These are phyloP conservation scores for Engystomops pustulosus DNA, from an alignment of 2,113 vertebrate genomes.

Conservation along the genomic window DNA sequence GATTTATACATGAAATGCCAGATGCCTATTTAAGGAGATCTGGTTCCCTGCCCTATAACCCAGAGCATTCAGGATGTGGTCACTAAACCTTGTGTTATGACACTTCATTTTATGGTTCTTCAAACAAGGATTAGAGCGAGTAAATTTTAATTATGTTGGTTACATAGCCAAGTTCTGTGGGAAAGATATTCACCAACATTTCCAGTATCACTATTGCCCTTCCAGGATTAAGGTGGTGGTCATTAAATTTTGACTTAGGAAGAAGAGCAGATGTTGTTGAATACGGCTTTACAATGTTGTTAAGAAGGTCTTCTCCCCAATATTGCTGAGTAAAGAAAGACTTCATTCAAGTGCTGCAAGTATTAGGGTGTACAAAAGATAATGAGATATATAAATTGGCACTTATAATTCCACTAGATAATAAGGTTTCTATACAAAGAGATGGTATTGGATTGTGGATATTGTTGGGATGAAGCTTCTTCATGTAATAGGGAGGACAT, in stretches of 20 bases:
- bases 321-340: conserved; percentile 6
- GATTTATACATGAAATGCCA: conserved; percentile 36
- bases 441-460: not conserved
- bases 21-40: conserved; percentile 33
- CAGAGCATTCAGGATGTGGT: conserved; percentile 35
- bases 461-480: not conserved
- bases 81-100: conserved; percentile 52
- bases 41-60: conserved; percentile 46
- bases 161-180: conserved; percentile 42
- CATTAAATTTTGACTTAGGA: conserved; percentile 48
- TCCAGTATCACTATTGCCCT: conserved; percentile 32
- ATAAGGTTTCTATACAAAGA: no score
- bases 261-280: conserved; percentile 40
- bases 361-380: not conserved
- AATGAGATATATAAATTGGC: not conserved
- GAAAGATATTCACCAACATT: conserved; percentile 44
- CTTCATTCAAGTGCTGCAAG: not conserved
- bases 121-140: conserved; percentile 56
- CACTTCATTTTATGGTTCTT: conserved; percentile 53
- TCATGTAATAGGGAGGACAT: not conserved
- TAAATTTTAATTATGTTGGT: conserved; percentile 58
- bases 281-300: conserved; percentile 17
- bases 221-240: conserved; percentile 38
- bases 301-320: conserved; percentile 9
- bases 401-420: no score